These are phyloP conservation scores for Neogobius melanostomus DNA, from an alignment of 2,113 vertebrate genomes.

Conservation along the genomic window DNA sequence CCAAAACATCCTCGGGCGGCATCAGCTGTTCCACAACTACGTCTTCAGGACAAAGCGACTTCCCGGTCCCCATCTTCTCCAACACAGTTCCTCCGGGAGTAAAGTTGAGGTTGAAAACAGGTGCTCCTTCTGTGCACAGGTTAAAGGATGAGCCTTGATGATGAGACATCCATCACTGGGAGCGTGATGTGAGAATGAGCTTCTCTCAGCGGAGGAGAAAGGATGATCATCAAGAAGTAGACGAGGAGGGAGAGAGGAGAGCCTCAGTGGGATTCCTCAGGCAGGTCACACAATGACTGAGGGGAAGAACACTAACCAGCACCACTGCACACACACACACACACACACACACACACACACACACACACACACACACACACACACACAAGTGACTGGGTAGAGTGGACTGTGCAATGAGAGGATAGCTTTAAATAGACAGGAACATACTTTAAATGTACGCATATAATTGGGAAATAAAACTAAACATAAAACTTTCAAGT, in stretches of 20 bases:
- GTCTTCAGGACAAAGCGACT: slow-evolving; percentile 10
- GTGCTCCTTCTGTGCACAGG: slow-evolving; percentile 10
- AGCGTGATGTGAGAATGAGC: slow-evolving; percentile 38
- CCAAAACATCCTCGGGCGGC: slow-evolving; percentile 44
- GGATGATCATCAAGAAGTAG: slow-evolving; percentile 53
- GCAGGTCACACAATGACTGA: slow-evolving; percentile 72
- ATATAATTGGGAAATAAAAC: not conserved
- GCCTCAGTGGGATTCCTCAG: slow-evolving; percentile 69
- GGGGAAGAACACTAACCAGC: slow-evolving; percentile 37
- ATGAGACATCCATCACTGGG: slow-evolving; percentile 45
- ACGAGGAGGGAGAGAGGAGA: slow-evolving; percentile 63
- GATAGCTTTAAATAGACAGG: not conserved
- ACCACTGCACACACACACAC: not conserved
- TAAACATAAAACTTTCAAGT: not conserved
- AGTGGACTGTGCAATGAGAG: not conserved
- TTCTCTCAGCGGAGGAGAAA: slow-evolving; percentile 47
- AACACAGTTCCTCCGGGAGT: slow-evolving; percentile 12
- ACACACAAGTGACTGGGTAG: not conserved
- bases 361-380: not conserved
- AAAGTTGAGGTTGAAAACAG: slow-evolving; percentile 21
- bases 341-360: not conserved
- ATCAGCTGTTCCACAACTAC: slow-evolving; percentile 41
- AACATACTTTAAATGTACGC: slow-evolving; percentile 3
- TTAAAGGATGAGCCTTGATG: slow-evolving; percentile 36
- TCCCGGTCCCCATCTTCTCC: slow-evolving; percentile 27